Conservation (phyloP, 1,140 invertebrate genomes). For the Leptopilina clavipes region DNA sequence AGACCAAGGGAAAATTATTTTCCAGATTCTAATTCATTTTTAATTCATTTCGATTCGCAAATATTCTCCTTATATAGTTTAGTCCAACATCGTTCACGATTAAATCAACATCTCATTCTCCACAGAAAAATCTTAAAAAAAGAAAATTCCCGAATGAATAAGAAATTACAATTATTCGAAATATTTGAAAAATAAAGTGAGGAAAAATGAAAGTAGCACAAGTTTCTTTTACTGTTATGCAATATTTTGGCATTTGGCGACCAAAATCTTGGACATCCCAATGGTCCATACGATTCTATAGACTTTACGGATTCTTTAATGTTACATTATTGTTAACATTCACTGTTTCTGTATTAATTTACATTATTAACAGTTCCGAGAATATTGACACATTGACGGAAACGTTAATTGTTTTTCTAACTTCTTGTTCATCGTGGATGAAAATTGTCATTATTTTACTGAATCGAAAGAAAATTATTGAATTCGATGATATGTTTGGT, state of each 20-base stretch:
- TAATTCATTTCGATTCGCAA: too few relatives aligned
- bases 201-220: not conserved
- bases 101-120: too few relatives aligned
- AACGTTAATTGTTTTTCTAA: not conserved
- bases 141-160: too few relatives aligned
- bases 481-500: constrained; percentile 11
- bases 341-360: not conserved
- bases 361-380: not conserved
- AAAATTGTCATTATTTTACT: not conserved
- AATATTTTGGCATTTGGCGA: constrained; percentile 17
- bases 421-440: not conserved
- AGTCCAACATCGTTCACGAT: too few relatives aligned
- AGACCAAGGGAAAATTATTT: too few relatives aligned
- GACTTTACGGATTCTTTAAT: not conserved
- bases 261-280: not conserved
- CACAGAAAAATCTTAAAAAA: too few relatives aligned
- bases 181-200: too few relatives aligned
- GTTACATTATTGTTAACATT: not conserved
- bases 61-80: too few relatives aligned
- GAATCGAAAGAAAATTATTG: not conserved
- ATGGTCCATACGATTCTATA: not conserved
- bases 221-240: not conserved
- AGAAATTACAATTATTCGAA: too few relatives aligned
- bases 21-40: too few relatives aligned
- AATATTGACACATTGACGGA: not conserved